Evolutionary conservation across 2,888 invertebrate species (phyloP).

Genomic region (Drosophila percnosoma): DNA sequence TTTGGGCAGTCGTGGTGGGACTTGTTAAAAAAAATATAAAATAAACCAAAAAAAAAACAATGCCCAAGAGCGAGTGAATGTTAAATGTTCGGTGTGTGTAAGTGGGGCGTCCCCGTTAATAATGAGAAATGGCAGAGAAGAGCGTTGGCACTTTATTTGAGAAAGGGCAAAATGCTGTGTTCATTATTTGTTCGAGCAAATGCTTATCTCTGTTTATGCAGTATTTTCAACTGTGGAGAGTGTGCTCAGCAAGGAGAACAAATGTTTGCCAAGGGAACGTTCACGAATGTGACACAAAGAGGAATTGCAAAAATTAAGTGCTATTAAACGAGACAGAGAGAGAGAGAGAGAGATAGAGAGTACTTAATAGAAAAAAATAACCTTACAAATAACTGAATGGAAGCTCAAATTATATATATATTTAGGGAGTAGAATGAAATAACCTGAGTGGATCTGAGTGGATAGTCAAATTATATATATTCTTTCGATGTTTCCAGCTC

Average conservation of each 20-base stretch:
- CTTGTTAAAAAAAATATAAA: slow-evolving; percentile 8
- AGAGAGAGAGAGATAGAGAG: not conserved
- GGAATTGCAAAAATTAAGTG: not conserved
- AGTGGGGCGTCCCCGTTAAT: slow-evolving; percentile 43
- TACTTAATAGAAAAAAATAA: not conserved
- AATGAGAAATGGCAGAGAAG: slow-evolving; percentile 55
- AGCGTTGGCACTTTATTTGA: slow-evolving; percentile 39
- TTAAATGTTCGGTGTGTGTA: slow-evolving; percentile 23
- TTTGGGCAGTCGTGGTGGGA: slow-evolving; percentile 37
- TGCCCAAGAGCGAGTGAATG: slow-evolving; percentile 29
- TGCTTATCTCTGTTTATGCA: slow-evolving; percentile 55
- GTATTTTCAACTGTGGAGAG: slow-evolving; percentile 34
- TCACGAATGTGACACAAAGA: slow-evolving; percentile 4
- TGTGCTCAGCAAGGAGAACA: not conserved
- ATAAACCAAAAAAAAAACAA: not conserved
- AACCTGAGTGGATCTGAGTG: not conserved
- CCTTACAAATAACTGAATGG: not conserved
- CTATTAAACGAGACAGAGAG: not conserved
- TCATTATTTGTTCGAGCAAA: slow-evolving; percentile 30
- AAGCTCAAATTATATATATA: not conserved
- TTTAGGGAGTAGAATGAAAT: not conserved
- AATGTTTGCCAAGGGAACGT: not conserved
- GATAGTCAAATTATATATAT: not conserved
- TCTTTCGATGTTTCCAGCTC: not conserved
- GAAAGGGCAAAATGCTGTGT: slow-evolving; percentile 14